Evolutionary conservation across 2,888 invertebrate genomes (phyloP).

Genomic region (Euproctis similis): DNA sequence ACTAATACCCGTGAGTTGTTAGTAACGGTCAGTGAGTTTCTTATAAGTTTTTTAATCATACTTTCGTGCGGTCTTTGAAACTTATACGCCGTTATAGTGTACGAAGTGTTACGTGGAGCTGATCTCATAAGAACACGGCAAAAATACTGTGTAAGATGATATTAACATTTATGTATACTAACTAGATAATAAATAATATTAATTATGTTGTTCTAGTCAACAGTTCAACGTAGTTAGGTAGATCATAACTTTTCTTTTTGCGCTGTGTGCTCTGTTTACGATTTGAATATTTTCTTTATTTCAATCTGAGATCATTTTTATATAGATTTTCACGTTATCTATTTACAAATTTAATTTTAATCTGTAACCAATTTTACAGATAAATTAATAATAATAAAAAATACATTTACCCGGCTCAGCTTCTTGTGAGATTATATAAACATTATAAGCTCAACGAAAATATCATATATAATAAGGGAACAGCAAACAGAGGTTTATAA

Average conservation of each 20-base stretch:
- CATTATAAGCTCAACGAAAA: too few relatives aligned
- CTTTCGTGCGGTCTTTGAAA: conserved; percentile 36
- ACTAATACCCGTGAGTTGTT: conserved; percentile 20
- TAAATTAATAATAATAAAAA: too few relatives aligned
- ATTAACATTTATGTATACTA: conserved; percentile 21
- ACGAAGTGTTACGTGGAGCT: conserved; percentile 19
- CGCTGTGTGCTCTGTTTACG: conserved; percentile 6
- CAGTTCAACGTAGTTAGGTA: conserved; percentile 16
- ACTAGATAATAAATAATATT: conserved; percentile 20
- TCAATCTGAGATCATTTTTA: too few relatives aligned
- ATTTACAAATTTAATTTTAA: too few relatives aligned
- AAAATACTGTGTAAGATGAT: conserved; percentile 19
- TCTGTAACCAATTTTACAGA: too few relatives aligned
- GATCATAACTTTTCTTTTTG: conserved; percentile 9
- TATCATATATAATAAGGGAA: too few relatives aligned
- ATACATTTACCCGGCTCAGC: too few relatives aligned
- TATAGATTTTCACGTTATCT: too few relatives aligned
- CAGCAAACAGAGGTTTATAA: too few relatives aligned
- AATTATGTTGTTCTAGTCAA: conserved; percentile 22
- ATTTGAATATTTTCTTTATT: conserved; percentile 8
- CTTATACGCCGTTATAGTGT: conserved; percentile 22
- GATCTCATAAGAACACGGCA: conserved; percentile 26
- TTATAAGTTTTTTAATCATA: conserved; percentile 46
- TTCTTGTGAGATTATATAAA: too few relatives aligned
- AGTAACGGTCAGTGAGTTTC: conserved; percentile 35